phyloP scores from a whole-genome alignment of 2,888 invertebrate genomes.

The Hecatera dysodea region DNA sequence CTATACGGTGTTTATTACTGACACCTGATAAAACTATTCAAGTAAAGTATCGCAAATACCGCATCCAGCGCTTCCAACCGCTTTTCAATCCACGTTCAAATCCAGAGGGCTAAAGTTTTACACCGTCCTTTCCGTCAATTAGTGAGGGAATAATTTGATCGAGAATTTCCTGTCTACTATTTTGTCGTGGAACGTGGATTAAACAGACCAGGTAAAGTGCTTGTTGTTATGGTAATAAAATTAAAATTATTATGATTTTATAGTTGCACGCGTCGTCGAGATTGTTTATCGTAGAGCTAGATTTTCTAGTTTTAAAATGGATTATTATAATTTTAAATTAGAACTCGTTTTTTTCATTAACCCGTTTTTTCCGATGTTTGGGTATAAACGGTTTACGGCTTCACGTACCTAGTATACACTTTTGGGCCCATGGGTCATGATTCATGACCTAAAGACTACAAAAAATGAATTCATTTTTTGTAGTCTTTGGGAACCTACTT shows the following conservation, averaged over 20 bases:
- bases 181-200: conserved; percentile 29
- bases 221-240: conserved; percentile 30
- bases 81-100: conserved; percentile 31
- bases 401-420: too few species aligned
- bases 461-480: neutral
- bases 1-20: too few species aligned
- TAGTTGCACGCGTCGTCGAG: neutral
- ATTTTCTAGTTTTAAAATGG: conserved; percentile 6
- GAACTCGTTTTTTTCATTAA: neutral
- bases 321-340: neutral
- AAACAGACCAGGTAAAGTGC: conserved; percentile 31
- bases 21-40: too few species aligned
- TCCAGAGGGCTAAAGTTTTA: conserved; percentile 52
- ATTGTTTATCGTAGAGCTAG: conserved; percentile 5
- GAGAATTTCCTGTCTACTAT: conserved; percentile 61
- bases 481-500: neutral
- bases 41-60: conserved; percentile 5
- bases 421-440: too few species aligned
- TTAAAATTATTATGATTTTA: conserved; percentile 21
- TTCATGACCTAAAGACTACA: too few species aligned
- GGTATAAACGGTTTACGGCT: neutral
- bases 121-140: conserved; percentile 64
- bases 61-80: conserved; percentile 17
- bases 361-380: neutral
- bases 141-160: conserved; percentile 65